Evolutionary conservation across 2,888 invertebrate genomes (phyloP), one percentile per base, ranked within the genome.

Genomic region (Dicyrtomina minuta): DNA sequence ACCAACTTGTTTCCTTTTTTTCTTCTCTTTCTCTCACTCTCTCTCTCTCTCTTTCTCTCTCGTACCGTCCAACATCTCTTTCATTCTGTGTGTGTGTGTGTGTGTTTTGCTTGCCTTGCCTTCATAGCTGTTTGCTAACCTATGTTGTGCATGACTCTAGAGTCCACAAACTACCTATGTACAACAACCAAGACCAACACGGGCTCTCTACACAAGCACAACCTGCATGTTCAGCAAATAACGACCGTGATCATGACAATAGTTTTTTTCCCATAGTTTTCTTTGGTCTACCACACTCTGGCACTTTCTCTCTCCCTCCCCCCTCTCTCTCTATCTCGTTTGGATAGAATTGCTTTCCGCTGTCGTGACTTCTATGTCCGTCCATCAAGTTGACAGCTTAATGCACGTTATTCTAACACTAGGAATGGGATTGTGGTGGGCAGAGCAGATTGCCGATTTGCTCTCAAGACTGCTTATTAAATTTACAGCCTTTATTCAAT

Each of bases 1-100:
- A 58, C 43, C 27, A 15, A 26, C 22, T 39, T 10, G 17, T 24
- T 49, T 51, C 17, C 41, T 22, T 60, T 55, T 61, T 53, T 26
- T 55, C 51, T 17, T 17, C 62, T 24, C 17, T 22, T 43, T 58
- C 56, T 58, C 62, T 70, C 13, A 43, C 68, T 71, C 58, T 71
- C 61, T 59, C 44, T 49, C 53, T 58, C 33, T 62, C 41, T 58
- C 27, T 46, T 39, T 66, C 58, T 70, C 43, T 59, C 58, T 51
- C 41, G 46, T 17, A 39, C 22, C 27, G 15, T 26, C 22, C 59
- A 13, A 33, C 17, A 39, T 43, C 39, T 13, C 59, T 41, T 17
- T 15, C 10, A 39, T 59, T 27, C 22, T 55, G 12, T 24, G 53
- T 53, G 24, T 58, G 58, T 56, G 26, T 27, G 51, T 51, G 24